Base-by-base conservation (phyloP, 2,888 invertebrate species). In the Lepidocyrtoides sp. region DNA sequence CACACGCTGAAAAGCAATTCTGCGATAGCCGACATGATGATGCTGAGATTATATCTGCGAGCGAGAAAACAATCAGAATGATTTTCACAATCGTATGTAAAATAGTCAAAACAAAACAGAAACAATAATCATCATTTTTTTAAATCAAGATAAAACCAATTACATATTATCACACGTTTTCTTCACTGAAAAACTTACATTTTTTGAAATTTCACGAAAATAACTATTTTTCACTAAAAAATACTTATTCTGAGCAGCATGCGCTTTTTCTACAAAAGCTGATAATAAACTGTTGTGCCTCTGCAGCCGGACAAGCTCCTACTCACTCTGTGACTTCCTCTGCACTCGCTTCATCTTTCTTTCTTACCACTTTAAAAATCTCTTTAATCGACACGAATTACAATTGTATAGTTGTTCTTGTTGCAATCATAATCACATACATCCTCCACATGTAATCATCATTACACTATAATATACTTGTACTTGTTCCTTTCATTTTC, bases 1-100 rank as follows among this genome's bases (percentile, higher is more conserved):
- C 92, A 93, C 79, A 92, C 10, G 57, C 91, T 91, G 81, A 93
- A 93, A n/a, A 92, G 29, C 5, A 92, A 66, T 77, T 92, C 92
- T 3, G 69, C 57, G 44, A 83, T 12, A 48, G 51, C 63, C 7
- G 20, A 7, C 57, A 57, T 81, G 81, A 51, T 32, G 79, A 60
- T 23, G 12, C 14, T 69, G 5, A 20, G 44, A 75, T 14, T 5
- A 26, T 5, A 60, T 60, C 60, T 60, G n/a, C n/a, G n/a, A n/a
- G 26, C 5, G 23, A 26, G 12, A 60, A 12, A 60, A 23, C 26
- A n/a, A n/a, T n/a, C n/a, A n/a, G n/a, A 60, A 57, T 57, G 23
- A 60, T 8, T 4, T 48, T 2, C 48, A 48, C 4, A 48, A 48
- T 48, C 2, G n/a, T n/a, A n/a, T n/a, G n/a, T n/a, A n/a, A n/a